Conservation (phyloP, 2,113 vertebrate species). For the Cochlearius cochlearius region DNA sequence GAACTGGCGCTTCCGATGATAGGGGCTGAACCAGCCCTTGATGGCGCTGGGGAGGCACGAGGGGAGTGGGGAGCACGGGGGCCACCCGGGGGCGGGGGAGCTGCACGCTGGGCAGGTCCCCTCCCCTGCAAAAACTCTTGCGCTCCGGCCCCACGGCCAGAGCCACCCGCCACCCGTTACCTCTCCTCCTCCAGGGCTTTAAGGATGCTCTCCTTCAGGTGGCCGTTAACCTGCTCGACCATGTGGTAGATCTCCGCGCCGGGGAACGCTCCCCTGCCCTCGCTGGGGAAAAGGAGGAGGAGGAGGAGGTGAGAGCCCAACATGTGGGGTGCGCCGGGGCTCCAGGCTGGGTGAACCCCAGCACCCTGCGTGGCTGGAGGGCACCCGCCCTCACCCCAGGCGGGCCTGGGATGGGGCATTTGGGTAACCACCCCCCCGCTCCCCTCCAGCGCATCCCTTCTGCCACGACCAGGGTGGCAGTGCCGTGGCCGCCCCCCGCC, state of each 20-base stretch:
- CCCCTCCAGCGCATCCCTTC: neutral
- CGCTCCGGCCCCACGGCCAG: rapidly evolving
- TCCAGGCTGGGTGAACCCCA: neutral
- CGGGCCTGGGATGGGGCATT: rapidly evolving
- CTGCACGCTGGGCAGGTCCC: neutral
- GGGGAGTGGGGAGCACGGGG: neutral
- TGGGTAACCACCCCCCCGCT: neutral
- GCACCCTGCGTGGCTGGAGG: neutral
- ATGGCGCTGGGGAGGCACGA: constrained; percentile 37
- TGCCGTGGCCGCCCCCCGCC: neutral
- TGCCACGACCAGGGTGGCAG: too few relatives aligned
- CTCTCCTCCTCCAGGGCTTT: constrained; percentile 59
- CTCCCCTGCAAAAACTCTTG: neutral
- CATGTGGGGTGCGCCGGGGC: rapidly evolving
- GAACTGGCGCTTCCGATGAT: constrained; percentile 74
- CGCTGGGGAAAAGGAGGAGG: constrained; percentile 22
- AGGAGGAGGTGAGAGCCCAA: neutral
- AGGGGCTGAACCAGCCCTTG: constrained; percentile 74
- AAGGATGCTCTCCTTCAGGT: constrained; percentile 61
- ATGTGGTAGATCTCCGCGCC: constrained; percentile 74
- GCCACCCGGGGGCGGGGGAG: neutral
- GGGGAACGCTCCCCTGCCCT: constrained; percentile 67
- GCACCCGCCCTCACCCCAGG: neutral
- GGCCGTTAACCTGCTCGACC: constrained; percentile 66
- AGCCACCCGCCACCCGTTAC: neutral